Evolutionary conservation across 2,797 vertebrate genomes (phyloP).

Genomic region (Muscicapa comitata): DNA sequence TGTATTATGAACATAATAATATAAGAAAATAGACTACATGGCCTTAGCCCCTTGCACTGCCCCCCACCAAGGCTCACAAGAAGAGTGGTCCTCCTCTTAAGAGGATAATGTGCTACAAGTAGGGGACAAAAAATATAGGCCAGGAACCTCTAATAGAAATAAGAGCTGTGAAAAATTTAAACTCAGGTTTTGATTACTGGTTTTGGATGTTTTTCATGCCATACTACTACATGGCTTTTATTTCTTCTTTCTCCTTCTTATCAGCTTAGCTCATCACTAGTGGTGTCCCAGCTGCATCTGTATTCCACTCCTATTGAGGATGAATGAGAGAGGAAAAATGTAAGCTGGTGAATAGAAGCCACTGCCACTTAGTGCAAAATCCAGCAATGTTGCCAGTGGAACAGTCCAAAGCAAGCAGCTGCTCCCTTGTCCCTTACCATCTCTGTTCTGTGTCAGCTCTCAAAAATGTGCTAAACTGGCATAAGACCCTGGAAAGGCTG

Average conservation of each 20-base stretch:
- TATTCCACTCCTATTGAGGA: background rate
- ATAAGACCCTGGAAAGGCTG: background rate
- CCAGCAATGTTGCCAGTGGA: background rate
- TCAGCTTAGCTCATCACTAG: background rate
- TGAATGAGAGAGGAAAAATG: background rate
- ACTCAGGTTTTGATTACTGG: background rate
- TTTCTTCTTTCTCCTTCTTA: background rate
- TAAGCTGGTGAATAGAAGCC: slow-evolving; percentile 4
- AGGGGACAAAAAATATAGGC: background rate
- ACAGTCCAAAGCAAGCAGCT: slow-evolving; percentile 32
- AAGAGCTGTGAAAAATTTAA: background rate
- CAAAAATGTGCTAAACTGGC: background rate
- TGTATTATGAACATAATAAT: background rate
- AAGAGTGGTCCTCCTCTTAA: background rate
- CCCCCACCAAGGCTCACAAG: background rate
- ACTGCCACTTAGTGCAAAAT: slow-evolving; percentile 1
- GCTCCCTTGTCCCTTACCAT: background rate
- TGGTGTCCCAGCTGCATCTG: slow-evolving; percentile 3
- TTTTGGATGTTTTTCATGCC: rapidly evolving
- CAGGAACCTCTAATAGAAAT: background rate
- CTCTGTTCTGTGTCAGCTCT: background rate
- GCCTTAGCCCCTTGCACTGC: background rate
- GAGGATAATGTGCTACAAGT: background rate
- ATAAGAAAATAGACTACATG: background rate
- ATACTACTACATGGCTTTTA: background rate